Conservation (phyloP, 2,797 vertebrate species). For the Oreortyx pictus region DNA sequence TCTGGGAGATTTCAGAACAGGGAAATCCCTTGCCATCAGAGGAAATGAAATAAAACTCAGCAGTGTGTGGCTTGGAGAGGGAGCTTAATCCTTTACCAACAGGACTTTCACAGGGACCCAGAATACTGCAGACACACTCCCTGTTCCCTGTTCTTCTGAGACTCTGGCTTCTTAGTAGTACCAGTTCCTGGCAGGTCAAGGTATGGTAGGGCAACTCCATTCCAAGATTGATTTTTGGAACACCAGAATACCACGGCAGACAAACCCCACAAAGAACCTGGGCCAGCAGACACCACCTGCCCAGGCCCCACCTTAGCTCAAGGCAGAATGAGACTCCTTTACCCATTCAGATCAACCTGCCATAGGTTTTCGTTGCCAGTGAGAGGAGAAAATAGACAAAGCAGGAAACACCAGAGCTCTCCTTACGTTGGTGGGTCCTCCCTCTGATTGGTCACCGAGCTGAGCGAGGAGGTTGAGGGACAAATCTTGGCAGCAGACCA, state of each 20-base stretch:
- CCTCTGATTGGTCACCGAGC: constrained; percentile 85
- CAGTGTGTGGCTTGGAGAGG: not conserved
- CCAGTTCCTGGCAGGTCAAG: not conserved
- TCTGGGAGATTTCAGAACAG: constrained; percentile 2
- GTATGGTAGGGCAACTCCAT: not conserved
- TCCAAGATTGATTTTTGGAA: not conserved
- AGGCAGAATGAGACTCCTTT: not conserved
- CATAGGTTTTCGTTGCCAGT: not conserved
- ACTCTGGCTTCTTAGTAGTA: not conserved
- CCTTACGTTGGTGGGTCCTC: constrained; percentile 90
- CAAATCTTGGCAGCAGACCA: constrained; percentile 93
- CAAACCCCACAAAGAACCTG: not conserved
- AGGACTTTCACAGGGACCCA: not conserved
- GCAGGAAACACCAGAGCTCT: not conserved
- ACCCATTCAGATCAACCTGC: not conserved
- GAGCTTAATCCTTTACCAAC: not conserved
- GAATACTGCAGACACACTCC: not conserved
- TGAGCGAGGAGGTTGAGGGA: constrained; percentile 92
- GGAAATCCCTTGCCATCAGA: constrained; percentile 7
- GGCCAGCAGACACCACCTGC: fast-evolving
- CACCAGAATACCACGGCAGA: not conserved
- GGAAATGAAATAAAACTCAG: constrained; percentile 40
- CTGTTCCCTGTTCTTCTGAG: not conserved
- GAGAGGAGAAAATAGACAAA: not conserved
- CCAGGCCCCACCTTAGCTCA: not conserved